These are phyloP conservation scores for Cerceris ruficornis DNA, from an alignment of 2,888 invertebrate species.

Conservation along the genomic window DNA sequence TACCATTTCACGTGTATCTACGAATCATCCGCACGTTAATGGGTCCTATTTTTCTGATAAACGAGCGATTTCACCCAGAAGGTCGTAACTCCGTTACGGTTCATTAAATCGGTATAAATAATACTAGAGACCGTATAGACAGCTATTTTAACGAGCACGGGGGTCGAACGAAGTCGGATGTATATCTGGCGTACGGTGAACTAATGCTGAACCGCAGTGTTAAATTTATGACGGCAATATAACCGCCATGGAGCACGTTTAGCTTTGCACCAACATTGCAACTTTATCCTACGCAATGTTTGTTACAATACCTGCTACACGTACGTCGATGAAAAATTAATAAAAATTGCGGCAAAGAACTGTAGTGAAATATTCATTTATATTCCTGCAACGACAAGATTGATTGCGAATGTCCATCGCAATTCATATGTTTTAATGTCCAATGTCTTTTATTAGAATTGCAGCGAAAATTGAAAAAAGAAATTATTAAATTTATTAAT, in stretches of 20 bases:
- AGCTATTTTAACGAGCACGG: slow-evolving; percentile 69
- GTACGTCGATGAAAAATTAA: background rate
- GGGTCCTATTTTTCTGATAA: slow-evolving; percentile 5
- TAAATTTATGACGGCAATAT: slow-evolving; percentile 79
- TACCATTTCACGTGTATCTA: no score
- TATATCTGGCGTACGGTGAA: slow-evolving; percentile 64
- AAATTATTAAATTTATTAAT: no score
- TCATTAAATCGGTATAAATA: slow-evolving; percentile 63
- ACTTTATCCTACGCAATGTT: slow-evolving; percentile 31
- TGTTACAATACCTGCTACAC: slow-evolving; percentile 22
- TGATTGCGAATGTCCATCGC: no score
- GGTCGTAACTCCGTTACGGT: slow-evolving; percentile 39
- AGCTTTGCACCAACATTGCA: slow-evolving; percentile 55
- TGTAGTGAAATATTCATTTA: background rate
- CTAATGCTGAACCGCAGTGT: slow-evolving; percentile 73
- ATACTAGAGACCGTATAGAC: slow-evolving; percentile 40
- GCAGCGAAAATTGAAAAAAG: no score
- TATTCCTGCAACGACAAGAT: no score
- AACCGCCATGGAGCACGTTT: slow-evolving; percentile 66
- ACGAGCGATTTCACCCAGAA: slow-evolving; percentile 17
- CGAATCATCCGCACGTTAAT: background rate
- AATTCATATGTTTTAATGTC: no score
- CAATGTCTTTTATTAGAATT: no score
- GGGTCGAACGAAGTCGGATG: slow-evolving; percentile 71
- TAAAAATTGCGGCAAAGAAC: background rate